Evolutionary conservation across 2,888 invertebrate species (phyloP).

Genomic region (Coelinius sp.): DNA sequence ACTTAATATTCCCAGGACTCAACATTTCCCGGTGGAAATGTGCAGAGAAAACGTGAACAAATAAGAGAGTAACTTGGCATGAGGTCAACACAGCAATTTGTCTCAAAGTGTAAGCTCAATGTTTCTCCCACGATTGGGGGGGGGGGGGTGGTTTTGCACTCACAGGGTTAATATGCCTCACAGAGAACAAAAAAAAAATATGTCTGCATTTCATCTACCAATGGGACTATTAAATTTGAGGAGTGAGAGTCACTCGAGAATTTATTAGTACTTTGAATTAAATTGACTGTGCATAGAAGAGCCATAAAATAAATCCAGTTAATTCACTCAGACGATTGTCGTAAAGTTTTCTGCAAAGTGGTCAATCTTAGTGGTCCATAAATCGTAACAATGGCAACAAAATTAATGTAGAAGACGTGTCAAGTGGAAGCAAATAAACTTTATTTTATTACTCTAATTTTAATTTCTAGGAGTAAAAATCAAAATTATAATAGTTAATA

Average conservation of each 20-base stretch:
- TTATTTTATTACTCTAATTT: no score
- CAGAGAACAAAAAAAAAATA: no score
- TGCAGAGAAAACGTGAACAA: neutral
- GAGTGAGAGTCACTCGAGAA: neutral
- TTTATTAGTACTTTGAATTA: neutral
- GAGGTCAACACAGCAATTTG: constrained; percentile 44
- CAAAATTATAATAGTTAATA: no score
- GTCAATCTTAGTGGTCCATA: neutral
- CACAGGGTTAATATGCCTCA: neutral
- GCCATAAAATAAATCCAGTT: constrained; percentile 4
- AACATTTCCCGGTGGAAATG: neutral
- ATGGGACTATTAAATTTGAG: no score
- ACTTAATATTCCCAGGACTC: neutral
- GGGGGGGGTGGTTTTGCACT: constrained; percentile 18
- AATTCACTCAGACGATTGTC: neutral
- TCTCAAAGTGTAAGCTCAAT: constrained; percentile 27
- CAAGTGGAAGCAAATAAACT: no score
- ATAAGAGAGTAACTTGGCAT: neutral
- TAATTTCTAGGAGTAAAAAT: no score
- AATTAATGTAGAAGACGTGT: no score
- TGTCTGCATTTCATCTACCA: no score
- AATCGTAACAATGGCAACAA: neutral
- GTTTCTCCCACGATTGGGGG: constrained; percentile 36
- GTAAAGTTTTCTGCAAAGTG: neutral
- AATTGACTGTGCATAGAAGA: neutral